Evolutionary conservation across 2,797 vertebrate genomes (phyloP).

Genomic region (Pantherophis vulpinus): DNA sequence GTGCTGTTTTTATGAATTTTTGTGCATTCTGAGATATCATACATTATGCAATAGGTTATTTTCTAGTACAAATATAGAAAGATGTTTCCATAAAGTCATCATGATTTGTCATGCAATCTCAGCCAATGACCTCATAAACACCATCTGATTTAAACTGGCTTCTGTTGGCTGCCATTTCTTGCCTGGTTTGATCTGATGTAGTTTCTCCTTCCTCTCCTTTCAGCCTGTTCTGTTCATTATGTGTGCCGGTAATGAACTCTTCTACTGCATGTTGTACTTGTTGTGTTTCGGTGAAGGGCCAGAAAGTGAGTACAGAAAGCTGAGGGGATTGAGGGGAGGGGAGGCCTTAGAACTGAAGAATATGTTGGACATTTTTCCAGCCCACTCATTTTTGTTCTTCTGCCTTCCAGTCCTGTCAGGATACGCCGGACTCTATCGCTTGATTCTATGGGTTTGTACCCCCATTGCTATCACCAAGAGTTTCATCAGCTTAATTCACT

Average conservation of each 20-base stretch:
- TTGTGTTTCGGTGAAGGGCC: conserved; percentile 80
- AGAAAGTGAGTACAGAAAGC: conserved; percentile 66
- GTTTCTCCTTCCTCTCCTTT: background rate
- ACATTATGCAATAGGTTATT: background rate
- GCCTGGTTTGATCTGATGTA: background rate
- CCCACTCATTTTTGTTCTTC: background rate
- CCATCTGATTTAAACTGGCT: background rate
- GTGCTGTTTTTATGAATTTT: background rate
- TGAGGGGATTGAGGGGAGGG: background rate
- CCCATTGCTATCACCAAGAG: conserved; percentile 79
- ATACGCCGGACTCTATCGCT: conserved; percentile 64
- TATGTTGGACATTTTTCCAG: background rate
- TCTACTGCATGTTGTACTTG: conserved; percentile 87
- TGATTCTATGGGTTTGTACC: conserved; percentile 70
- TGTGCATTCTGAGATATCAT: background rate
- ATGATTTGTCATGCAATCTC: background rate
- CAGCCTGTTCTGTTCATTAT: conserved; percentile 85
- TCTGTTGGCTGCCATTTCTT: background rate
- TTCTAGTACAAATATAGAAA: background rate
- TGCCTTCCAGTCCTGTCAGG: conserved; percentile 55
- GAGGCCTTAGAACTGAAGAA: background rate
- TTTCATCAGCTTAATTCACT: conserved; percentile 81
- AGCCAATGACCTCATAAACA: background rate
- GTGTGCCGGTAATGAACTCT: conserved; percentile 91
- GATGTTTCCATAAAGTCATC: background rate